Evolutionary conservation across 92 coral and sea anemone species (phyloP), one percentile per base, ranked within the genome.

Genomic region (Hydrozoanthus gracilis): DNA sequence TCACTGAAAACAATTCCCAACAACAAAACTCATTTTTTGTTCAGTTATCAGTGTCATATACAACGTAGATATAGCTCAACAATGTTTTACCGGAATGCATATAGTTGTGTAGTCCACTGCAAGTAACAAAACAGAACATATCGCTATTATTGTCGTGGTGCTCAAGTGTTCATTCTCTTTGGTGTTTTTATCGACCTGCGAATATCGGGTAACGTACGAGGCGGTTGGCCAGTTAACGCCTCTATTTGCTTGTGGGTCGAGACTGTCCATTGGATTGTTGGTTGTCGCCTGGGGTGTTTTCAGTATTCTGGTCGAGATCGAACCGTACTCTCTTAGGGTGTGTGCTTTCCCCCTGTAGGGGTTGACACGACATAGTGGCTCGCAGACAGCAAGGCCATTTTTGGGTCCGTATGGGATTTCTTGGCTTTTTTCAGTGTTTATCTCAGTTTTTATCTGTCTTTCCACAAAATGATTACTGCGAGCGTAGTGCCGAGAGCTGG

Each of bases 401-500:
- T 54, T 54, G 13, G 9, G 2, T 54, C 60, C 1, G 60, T 54
- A 13, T 3, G 2, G 2, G 60, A 54, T 54, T 54, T 54, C 60
- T 54, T 54, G 1, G 60, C 60, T 54, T 54, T 54, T 3, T 54
- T 54, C 9, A 54, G 60, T 13, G 60, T 54, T 54, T 54, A 1
- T 54, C 2, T 54, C 60, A 54, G 60, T 13, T 27, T 27, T 27
- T 0, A 27, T 2, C 2, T 27, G 39, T 0, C 39, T 27, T 27
- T 27, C 39, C 0, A 54, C 3, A 54, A 91, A 91, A 15, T 88
- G 86, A 52, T 82, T 88, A 8, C 86, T 76, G 4, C 74, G 82
- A 4, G 91, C 62, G 71, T 88, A 88, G 86, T 86, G 83, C 35
- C 90, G 92, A 0, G 92, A 86, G 61, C 88, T 86, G 18, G 18